These are phyloP conservation scores for Acanthurus tractus DNA, from an alignment of 2,797 vertebrate species.

Conservation along the genomic window DNA sequence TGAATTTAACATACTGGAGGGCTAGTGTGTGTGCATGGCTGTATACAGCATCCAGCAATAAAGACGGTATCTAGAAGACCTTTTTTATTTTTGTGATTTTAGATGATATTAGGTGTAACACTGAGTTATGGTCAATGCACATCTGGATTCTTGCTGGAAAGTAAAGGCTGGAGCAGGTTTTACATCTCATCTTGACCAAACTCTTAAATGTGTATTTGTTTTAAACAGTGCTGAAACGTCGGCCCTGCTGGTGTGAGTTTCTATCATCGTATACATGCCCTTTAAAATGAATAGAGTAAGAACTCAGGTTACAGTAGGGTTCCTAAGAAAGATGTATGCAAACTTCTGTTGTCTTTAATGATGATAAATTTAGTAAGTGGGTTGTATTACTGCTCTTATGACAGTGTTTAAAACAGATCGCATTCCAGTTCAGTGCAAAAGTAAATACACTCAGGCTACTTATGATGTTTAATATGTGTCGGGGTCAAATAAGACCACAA, in stretches of 20 bases:
- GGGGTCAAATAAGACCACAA: not conserved
- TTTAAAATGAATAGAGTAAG: conserved; percentile 1
- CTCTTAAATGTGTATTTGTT: not conserved
- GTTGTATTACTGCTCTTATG: conserved; percentile 6
- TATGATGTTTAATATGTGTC: not conserved
- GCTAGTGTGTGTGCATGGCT: conserved; percentile 14
- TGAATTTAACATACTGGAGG: conserved; percentile 12
- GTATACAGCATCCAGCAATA: conserved; percentile 23
- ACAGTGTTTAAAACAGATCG: conserved; percentile 12
- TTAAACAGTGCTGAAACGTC: conserved; percentile 1
- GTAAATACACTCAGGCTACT: not conserved
- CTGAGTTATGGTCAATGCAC: conserved; percentile 6
- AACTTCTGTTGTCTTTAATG: conserved; percentile 15
- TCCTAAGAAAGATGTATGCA: not conserved
- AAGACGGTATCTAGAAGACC: conserved; percentile 23
- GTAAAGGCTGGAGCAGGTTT: not conserved
- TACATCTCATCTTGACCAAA: not conserved
- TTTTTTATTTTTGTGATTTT: conserved; percentile 21
- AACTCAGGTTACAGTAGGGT: not conserved
- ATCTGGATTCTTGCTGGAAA: conserved; percentile 6
- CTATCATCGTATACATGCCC: conserved; percentile 10
- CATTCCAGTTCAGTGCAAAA: conserved; percentile 17
- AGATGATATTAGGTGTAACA: conserved; percentile 7
- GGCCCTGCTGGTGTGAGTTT: not conserved
- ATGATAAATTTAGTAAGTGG: conserved; percentile 27